Conservation (phyloP, 2,113 vertebrate species). For the Propithecus coquereli region DNA sequence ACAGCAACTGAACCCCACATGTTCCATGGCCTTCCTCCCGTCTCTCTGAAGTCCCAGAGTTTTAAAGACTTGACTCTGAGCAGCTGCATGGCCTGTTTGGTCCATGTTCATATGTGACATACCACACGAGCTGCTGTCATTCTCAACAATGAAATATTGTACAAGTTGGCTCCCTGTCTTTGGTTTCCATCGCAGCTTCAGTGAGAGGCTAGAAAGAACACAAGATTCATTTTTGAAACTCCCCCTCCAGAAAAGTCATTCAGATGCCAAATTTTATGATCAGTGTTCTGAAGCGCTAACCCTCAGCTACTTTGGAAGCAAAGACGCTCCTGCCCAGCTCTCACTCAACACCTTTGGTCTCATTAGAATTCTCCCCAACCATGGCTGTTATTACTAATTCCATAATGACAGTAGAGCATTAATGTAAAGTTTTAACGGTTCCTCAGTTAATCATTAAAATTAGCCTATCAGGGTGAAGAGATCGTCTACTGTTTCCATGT, state of each 20-base stretch:
- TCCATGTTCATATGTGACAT: not conserved
- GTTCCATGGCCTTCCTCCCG: not conserved
- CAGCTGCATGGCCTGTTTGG: not conserved
- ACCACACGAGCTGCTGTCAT: not conserved
- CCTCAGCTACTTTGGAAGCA: not conserved
- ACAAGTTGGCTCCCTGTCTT: slow-evolving; percentile 65
- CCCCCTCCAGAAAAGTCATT: not conserved
- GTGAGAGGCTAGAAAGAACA: slow-evolving; percentile 67
- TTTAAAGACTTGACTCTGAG: not conserved
- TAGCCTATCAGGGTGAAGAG: slow-evolving; percentile 72
- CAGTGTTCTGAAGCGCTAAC: not conserved
- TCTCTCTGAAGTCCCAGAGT: not conserved
- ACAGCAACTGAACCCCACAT: not conserved
- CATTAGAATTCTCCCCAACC: slow-evolving; percentile 74
- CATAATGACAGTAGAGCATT: slow-evolving; percentile 75
- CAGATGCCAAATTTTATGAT: not conserved
- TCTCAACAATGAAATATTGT: slow-evolving; percentile 28
- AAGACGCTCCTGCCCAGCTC: not conserved
- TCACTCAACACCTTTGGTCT: slow-evolving; percentile 21
- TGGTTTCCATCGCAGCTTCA: slow-evolving; percentile 68
- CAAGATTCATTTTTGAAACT: slow-evolving; percentile 31
- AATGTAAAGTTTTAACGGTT: slow-evolving; percentile 80
- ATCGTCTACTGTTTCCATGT: slow-evolving; percentile 71
- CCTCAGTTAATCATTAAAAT: slow-evolving; percentile 84
- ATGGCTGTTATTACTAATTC: slow-evolving; percentile 77